Evolutionary conservation across 2,888 invertebrate genomes (phyloP), one percentile per base, ranked within the genome.

Genomic region (Campoplex nolae): DNA sequence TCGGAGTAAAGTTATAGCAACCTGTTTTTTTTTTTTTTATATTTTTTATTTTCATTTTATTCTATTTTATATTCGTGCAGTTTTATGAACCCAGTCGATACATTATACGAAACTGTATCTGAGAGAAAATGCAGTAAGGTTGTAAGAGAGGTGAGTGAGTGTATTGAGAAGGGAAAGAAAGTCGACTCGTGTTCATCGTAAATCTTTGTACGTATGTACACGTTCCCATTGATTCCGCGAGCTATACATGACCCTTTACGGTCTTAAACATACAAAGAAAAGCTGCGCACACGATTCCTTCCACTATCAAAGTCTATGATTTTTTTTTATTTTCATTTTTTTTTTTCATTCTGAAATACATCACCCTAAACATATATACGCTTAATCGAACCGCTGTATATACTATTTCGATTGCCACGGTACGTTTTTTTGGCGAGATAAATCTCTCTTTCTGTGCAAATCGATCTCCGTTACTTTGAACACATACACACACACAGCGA

Each of bases 141-240:
- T 23, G 82, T 56, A 28, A 38, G 73, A 48, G 32, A 48, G 58
- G 62, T 38, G 13, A 42, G 13, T n/a, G 23, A 51, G 73, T 81
- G 73, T 54, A 81, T 71, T 58, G 58, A 56, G 56, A 71, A 23
- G 71, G 71, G 35, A 13, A 13, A 70, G 70, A 73, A 58, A 83
- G 77, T 65, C 62, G 48, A 51, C 62, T 80, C 80, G 70, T 65
- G 75, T 84, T 70, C 58, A 35, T 76, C 73, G 84, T 76, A 84
- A 84, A 84, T 84, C 84, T 80, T 58, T 51, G 75, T 84, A 84
- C 80, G 70, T 70, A 75, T 62, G 62, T 62, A 62, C 23, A 23
- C 62, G 70, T 80, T 51, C 75, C 73, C 80, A 84, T 84, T 84
- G 80, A 84, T 84, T 84, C 65, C 65, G 32, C 84, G 84, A 70